Base-by-base conservation (phyloP, 2,797 vertebrate genomes). In the Oophaga sylvatica region DNA sequence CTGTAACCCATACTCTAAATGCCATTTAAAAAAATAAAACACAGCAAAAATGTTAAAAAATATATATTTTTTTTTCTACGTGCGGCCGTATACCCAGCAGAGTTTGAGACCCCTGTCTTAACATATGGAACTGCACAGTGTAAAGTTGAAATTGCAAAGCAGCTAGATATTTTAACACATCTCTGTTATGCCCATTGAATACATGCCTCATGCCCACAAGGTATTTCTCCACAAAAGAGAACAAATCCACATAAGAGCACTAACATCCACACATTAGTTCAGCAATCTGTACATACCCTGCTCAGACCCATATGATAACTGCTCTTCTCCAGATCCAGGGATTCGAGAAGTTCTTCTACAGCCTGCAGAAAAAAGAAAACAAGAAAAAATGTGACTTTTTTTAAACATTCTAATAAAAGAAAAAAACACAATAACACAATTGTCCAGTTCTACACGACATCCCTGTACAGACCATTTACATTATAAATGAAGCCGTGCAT, bases 241-340 rank as follows among this genome's bases (percentile, higher is more conserved):
- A 2, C 5, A 2, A 26, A 67, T 41, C 19, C 7, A 63, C 3
- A 67, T 67, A 26, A 26, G 19, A 71, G 22, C 29, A 35, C 5
- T 19, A 73, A n/a, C 12, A 26, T 53, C n/a, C 2, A 53, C 22
- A 77, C 11, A 77, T 2, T 7, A 3, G 56, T 26, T 16, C 5
- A 48, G 19, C 15, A 56, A 16, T 77, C 22, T 77, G 48, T 48
- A 92, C 96, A 91, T 94, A 98, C 98, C 95, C 96, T 94, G 93
- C 98, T 99, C 76, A 99, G 91, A 19, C 98, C 98, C 96, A 98
- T 96, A 93, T 97, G 96, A 91, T 95, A 97, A 92, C 93, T 98
- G 95, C 97, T 99, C 91, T 97, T 97, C 94, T 99, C 98, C 91
- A 99, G 94, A 82, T 99, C 98, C 95, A 99, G 89, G 0, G 97